These are phyloP conservation scores for Empidonax traillii DNA, from an alignment of 2,113 vertebrate genomes.

Conservation along the genomic window DNA sequence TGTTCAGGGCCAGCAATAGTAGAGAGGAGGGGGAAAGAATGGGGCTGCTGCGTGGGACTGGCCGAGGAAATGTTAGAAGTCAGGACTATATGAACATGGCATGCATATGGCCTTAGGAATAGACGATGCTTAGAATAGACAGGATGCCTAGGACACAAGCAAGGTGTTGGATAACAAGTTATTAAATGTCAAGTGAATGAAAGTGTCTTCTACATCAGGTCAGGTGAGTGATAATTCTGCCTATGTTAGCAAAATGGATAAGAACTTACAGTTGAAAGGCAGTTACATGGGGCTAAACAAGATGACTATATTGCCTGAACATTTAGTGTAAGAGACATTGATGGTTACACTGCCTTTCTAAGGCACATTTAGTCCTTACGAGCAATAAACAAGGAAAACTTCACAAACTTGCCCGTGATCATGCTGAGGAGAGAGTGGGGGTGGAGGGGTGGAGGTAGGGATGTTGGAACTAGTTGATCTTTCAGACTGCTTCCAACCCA, in stretches of 20 bases:
- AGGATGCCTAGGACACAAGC: neutral
- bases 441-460: no score
- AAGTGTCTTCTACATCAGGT: neutral
- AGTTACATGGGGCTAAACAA: neutral
- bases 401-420: no score
- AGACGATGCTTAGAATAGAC: neutral
- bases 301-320: neutral
- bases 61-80: neutral
- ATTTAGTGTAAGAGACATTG: neutral
- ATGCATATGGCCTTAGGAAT: neutral
- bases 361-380: neutral
- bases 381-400: neutral
- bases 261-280: neutral
- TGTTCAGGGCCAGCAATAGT: neutral
- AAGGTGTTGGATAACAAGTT: conserved; percentile 19
- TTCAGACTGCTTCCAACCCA: neutral
- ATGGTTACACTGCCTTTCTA: neutral
- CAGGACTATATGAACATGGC: neutral
- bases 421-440: neutral
- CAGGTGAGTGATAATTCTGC: neutral
- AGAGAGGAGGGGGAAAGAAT: neutral
- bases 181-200: conserved; percentile 21
- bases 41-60: neutral
- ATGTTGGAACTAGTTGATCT: neutral
- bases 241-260: neutral